Evolutionary conservation across 2,888 invertebrate species (phyloP).

Genomic region (Apamea sordens): DNA sequence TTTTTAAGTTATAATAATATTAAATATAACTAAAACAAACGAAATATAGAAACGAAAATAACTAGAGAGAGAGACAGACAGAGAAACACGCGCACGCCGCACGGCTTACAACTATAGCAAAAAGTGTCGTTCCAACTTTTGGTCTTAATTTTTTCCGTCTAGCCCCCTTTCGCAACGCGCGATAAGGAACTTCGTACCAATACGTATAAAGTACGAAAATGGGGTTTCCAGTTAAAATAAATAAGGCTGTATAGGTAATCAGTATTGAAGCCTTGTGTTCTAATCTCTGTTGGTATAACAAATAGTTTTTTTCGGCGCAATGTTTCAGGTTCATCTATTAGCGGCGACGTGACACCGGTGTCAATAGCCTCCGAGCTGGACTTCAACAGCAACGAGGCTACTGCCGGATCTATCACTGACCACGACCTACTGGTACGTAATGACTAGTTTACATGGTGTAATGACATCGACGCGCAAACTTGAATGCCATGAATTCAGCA

Average conservation of each 20-base stretch:
- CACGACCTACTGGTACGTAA: conserved; percentile 89
- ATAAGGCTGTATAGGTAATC: background rate
- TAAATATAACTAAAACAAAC: too few relatives aligned
- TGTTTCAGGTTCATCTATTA: conserved; percentile 88
- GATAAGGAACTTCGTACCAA: too few relatives aligned
- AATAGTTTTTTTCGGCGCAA: conserved; percentile 10
- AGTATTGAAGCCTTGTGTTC: background rate
- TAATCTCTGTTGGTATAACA: background rate
- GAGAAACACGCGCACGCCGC: too few relatives aligned
- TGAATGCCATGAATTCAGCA: background rate
- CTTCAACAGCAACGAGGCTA: conserved; percentile 92
- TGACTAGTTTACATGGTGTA: too few relatives aligned
- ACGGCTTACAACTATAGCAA: too few relatives aligned
- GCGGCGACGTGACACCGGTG: conserved; percentile 93
- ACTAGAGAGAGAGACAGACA: too few relatives aligned
- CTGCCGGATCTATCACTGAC: conserved; percentile 92
- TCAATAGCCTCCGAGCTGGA: conserved; percentile 92
- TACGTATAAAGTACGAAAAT: background rate
- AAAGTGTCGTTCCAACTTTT: too few relatives aligned
- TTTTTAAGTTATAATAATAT: too few relatives aligned
- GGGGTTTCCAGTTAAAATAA: conserved; percentile 13
- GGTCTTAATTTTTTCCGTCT: too few relatives aligned
- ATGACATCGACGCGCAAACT: background rate
- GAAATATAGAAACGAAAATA: too few relatives aligned
- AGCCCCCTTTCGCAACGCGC: too few relatives aligned